Evolutionary conservation across 2,113 vertebrate genomes (phyloP).

Genomic region (Callithrix jacchus): DNA sequence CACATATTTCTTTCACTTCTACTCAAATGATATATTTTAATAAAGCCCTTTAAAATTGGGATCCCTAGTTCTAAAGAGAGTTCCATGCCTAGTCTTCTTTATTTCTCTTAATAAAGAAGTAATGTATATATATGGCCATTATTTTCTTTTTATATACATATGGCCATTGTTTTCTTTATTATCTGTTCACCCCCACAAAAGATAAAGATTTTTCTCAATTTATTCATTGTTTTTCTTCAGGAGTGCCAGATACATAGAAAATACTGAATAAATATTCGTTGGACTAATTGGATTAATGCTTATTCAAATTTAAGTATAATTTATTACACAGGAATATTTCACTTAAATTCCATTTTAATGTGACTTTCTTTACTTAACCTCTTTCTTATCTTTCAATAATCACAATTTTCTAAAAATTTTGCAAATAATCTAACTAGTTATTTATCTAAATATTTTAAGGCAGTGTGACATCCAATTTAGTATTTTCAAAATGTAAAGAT

Average conservation of each 20-base stretch:
- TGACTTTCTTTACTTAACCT: neutral
- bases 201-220: neutral
- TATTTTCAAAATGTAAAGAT: conserved; percentile 16
- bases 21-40: neutral
- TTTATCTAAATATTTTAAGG: conserved; percentile 24
- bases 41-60: neutral
- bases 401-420: neutral
- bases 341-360: neutral
- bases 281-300: neutral
- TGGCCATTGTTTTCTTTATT: neutral
- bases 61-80: neutral
- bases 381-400: neutral
- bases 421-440: neutral
- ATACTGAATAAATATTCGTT: neutral
- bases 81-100: neutral
- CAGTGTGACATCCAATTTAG: neutral
- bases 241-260: neutral
- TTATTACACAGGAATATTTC: neutral
- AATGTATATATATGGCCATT: neutral
- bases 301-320: conserved; percentile 48
- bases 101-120: neutral
- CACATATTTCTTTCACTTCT: neutral
- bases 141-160: neutral
- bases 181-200: neutral
- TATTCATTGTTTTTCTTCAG: neutral